Evolutionary conservation across 2,888 invertebrate genomes (phyloP), one percentile per base, ranked within the genome.

Genomic region (Cosmia trapezina): DNA sequence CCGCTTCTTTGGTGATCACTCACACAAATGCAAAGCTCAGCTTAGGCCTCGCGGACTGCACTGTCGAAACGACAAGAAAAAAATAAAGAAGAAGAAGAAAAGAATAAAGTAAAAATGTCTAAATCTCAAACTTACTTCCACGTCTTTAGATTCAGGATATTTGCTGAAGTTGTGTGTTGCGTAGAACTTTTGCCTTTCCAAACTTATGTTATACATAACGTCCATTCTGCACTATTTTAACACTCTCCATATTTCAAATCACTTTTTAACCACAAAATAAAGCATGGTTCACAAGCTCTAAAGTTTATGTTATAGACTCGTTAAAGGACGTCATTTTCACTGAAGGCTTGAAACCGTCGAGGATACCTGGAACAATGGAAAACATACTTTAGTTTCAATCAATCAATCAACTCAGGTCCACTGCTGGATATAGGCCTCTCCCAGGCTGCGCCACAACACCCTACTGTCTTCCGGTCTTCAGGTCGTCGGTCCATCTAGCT

Each of bases 131-230:
- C 87, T 91, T 86, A 95, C 94, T 92, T 95, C 94, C 59, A 93
- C 89, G 83, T 91, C 91, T 64, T 91, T 87, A 80, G 90, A 78
- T 45, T 89, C 86, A 4, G 86, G 78, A 4, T 88, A 81, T 45
- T 91, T 90, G 78, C 90, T 92, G 82, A 94, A 93, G 53, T 91
- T 87, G 86, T 92, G 90, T 6, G 86, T 86, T 3, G 90, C 91
- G 80, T 93, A 93, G 83, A 94, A 94, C 82, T 91, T 93, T 68
- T 93, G 89, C 37, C 93, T 87, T 76, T 92, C 91, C 75, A 93
- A 85, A 45, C 90, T 92, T 41, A 92, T 90, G 74, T 94, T 94
- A 84, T 87, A 78, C 91, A 93, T 91, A 22, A 89, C 62, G 89
- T 93, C 92, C 93, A 93, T 93, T 86, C 78, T 89, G 73, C 41